Percentiles rank a stretch among this genome's conserved stretches.
Evolutionary conservation across 2,888 invertebrate species (phyloP).

Genomic region (Chloromyia formosa): DNA sequence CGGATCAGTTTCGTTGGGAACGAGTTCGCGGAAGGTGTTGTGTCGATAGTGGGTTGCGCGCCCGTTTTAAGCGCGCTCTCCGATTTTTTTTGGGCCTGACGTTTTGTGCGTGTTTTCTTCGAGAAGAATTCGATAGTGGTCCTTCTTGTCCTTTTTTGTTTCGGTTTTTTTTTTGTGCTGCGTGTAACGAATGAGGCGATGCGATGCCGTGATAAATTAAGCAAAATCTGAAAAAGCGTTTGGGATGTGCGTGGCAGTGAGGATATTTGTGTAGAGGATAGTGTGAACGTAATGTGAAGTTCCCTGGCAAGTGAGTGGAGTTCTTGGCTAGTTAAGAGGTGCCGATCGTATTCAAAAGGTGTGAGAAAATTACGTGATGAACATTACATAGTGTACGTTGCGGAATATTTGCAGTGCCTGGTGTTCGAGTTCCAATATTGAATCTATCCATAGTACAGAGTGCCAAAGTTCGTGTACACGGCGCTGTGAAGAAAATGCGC

Average conservation of each 20-base stretch:
- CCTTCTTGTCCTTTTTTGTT: not conserved
- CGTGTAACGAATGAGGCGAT: not conserved
- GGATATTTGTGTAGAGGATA: not conserved
- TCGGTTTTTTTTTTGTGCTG: not conserved
- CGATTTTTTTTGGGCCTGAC: not conserved
- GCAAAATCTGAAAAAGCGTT: not conserved
- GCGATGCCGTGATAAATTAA: not conserved
- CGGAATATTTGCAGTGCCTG: not conserved
- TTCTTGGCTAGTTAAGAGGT: not conserved
- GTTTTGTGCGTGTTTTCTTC: not conserved
- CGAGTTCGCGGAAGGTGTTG: slow-evolving; percentile 1
- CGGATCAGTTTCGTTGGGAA: slow-evolving; percentile 26
- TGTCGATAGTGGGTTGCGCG: not conserved
- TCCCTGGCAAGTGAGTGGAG: not conserved
- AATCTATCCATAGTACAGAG: not conserved
- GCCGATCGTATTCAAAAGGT: not conserved
- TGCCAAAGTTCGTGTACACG: not conserved
- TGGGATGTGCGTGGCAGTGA: not conserved
- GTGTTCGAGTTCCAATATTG: not conserved
- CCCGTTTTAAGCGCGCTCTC: slow-evolving; percentile 5
- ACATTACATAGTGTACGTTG: not conserved
- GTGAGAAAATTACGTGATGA: not conserved
- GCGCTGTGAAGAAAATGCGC: slow-evolving; percentile 50
- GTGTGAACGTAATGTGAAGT: not conserved
- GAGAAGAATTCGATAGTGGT: not conserved